Evolutionary conservation across 2,797 vertebrate genomes (phyloP).

Genomic region (Rhabdomys pumilio): DNA sequence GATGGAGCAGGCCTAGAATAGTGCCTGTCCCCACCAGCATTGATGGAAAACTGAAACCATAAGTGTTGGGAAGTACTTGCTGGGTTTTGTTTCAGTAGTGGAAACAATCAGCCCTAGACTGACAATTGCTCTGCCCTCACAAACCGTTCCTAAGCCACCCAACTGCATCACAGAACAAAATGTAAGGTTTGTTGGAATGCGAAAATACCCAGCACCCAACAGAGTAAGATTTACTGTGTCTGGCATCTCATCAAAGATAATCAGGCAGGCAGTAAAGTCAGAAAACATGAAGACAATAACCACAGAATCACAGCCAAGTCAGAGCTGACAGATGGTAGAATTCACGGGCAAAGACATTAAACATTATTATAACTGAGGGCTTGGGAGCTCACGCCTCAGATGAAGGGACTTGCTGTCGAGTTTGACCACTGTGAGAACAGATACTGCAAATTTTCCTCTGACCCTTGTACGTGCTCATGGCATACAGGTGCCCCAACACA

Average conservation of each 20-base stretch:
- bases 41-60: background rate
- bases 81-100: background rate
- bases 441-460: background rate
- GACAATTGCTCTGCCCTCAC: background rate
- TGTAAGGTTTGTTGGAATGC: background rate
- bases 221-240: constrained; percentile 1
- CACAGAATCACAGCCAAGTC: constrained; percentile 21
- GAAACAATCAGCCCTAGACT: background rate
- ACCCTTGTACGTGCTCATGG: background rate
- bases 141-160: background rate
- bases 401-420: background rate
- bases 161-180: background rate
- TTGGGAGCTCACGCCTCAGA: background rate
- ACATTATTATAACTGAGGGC: background rate
- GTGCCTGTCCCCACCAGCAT: background rate
- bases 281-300: constrained; percentile 29
- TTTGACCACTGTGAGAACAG: background rate
- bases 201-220: background rate
- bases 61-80: background rate
- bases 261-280: background rate
- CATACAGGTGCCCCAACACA: background rate
- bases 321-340: constrained; percentile 15
- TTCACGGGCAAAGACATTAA: background rate
- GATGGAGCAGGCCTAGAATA: background rate
- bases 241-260: constrained; percentile 21